A percentile compares a stretch with the other conserved stretches of the same genome.
Evolutionary conservation across 2,888 invertebrate genomes (phyloP).

Genomic region (Drosophila macrospina): DNA sequence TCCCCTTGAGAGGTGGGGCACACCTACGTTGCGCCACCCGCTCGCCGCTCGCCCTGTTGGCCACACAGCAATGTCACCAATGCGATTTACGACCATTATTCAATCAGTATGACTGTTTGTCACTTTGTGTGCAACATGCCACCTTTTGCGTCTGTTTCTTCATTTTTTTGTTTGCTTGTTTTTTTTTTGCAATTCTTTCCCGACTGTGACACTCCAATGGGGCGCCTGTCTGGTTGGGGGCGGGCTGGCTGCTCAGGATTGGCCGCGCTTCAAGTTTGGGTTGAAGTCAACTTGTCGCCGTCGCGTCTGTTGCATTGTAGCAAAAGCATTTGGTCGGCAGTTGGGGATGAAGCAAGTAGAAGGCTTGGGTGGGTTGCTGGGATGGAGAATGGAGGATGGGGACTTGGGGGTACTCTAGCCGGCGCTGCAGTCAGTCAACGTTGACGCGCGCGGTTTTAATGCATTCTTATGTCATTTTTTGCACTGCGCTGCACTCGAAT

Average conservation of each 20-base stretch:
- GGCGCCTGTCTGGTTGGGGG: background rate
- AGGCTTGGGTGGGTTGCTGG: background rate
- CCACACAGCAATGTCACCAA: conserved; percentile 73
- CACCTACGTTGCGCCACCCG: background rate
- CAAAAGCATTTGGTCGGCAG: conserved; percentile 15
- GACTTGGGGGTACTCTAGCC: conserved; percentile 13
- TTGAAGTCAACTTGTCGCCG: conserved; percentile 78
- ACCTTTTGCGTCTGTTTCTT: conserved; percentile 21
- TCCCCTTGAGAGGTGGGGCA: conserved; percentile 3
- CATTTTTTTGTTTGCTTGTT: conserved; percentile 23
- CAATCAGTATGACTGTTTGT: conserved; percentile 81
- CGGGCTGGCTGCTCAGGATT: conserved; percentile 19
- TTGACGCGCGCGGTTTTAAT: conserved; percentile 78
- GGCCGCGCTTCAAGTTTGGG: conserved; percentile 36
- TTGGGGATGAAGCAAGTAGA: conserved; percentile 6
- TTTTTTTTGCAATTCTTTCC: conserved; percentile 28
- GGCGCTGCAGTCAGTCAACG: conserved; percentile 74
- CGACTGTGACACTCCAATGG: conserved; percentile 5
- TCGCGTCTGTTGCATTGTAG: conserved; percentile 77
- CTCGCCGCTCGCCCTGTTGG: background rate
- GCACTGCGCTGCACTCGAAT: conserved; percentile 73
- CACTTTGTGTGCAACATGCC: conserved; percentile 73
- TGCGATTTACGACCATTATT: conserved; percentile 82
- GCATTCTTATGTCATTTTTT: conserved; percentile 81
- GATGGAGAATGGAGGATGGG: no score